phyloP scores from a whole-genome alignment of 2,888 invertebrate species.

The Eilema depressum region DNA sequence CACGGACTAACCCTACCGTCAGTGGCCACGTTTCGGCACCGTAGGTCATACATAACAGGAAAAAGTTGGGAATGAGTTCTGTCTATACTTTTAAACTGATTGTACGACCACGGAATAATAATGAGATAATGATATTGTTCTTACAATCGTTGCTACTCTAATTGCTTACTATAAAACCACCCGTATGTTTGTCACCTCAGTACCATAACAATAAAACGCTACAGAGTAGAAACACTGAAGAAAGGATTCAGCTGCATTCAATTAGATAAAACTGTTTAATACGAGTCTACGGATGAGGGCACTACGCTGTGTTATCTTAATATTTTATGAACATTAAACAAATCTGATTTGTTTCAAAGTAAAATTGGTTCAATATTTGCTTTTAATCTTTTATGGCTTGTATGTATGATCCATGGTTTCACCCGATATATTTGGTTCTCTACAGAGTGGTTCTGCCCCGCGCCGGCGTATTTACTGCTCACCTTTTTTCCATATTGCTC shows the following conservation, averaged over 20 bases:
- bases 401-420: not conserved
- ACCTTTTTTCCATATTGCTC: not conserved
- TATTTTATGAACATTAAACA: conserved; percentile 9
- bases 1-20: no score
- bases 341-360: not conserved
- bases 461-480: not conserved
- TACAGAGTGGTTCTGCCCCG: no score
- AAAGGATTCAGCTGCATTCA: not conserved
- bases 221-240: not conserved
- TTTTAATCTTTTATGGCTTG: not conserved
- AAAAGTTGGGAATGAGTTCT: no score
- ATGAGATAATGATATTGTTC: no score
- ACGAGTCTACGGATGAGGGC: not conserved
- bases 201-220: not conserved
- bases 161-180: no score
- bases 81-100: no score
- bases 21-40: no score
- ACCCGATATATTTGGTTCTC: not conserved
- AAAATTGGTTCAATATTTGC: conserved; percentile 3
- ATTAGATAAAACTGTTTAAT: conserved; percentile 1
- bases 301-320: not conserved
- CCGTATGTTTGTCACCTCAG: not conserved
- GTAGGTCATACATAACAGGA: no score
- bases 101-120: no score
- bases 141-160: no score